Evolutionary conservation across 2,888 invertebrate genomes (phyloP).

Genomic region (Xylota sylvarum): DNA sequence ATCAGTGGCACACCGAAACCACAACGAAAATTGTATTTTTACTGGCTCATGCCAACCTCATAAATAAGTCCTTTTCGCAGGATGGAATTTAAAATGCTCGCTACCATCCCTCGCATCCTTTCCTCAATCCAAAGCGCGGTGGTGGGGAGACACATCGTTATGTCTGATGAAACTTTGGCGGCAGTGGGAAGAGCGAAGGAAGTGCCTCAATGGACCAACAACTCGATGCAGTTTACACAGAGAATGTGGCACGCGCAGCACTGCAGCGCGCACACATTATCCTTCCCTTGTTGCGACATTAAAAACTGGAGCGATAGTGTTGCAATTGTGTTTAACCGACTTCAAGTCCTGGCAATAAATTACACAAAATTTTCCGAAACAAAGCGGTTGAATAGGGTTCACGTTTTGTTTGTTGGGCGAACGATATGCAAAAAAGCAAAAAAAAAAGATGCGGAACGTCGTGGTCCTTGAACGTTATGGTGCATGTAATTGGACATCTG

Average conservation of each 20-base stretch:
- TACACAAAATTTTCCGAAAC: conserved; percentile 68
- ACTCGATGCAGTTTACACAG: conserved; percentile 65
- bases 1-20: conserved; percentile 66
- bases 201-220: conserved; percentile 68
- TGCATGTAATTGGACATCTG: conserved; percentile 77
- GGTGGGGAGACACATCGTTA: conserved; percentile 25
- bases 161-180: conserved; percentile 56
- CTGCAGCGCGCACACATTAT: conserved; percentile 73
- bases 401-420: conserved; percentile 66
- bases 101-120: conserved; percentile 53
- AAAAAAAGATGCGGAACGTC: conserved; percentile 42
- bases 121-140: conserved; percentile 1
- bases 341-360: conserved; percentile 77
- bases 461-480: conserved; percentile 73
- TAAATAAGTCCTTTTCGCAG: conserved; percentile 74
- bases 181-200: conserved; percentile 30
- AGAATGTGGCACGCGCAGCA: conserved; percentile 72
- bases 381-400: conserved; percentile 68
- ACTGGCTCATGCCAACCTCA: conserved; percentile 72
- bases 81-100: conserved; percentile 71
- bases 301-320: conserved; percentile 75
- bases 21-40: conserved; percentile 74
- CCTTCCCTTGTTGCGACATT: conserved; percentile 72
- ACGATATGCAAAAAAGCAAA: conserved; percentile 27
- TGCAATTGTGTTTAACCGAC: conserved; percentile 77